Conservation (phyloP, 2,888 invertebrate genomes). For the Tupiocoris notatus region DNA sequence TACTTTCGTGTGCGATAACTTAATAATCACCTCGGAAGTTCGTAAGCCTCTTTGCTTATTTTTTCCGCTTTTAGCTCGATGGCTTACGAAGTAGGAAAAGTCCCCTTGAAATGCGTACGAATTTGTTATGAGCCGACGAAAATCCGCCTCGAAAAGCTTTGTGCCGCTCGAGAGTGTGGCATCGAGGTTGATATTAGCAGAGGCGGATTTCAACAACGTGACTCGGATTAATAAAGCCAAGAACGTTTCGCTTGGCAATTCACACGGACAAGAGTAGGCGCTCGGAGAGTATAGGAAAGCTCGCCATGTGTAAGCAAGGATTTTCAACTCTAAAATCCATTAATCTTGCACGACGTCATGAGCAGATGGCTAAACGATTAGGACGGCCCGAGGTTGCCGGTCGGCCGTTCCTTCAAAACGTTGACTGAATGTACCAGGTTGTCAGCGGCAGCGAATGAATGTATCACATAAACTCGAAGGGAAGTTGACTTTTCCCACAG, state of each 20-base stretch:
- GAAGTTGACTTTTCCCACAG: background rate
- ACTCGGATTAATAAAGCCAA: constrained; percentile 13
- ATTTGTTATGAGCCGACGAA: background rate
- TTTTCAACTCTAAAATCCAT: constrained; percentile 9
- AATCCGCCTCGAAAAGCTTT: background rate
- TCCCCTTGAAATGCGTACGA: too few relatives aligned
- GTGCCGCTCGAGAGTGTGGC: too few relatives aligned
- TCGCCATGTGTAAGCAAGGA: background rate
- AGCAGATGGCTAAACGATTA: constrained; percentile 23
- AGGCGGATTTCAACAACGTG: background rate
- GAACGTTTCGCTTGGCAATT: background rate
- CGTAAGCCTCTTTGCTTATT: too few relatives aligned
- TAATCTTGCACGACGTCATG: constrained; percentile 17
- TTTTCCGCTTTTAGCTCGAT: too few relatives aligned
- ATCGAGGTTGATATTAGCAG: background rate
- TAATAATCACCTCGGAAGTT: too few relatives aligned
- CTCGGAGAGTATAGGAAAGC: background rate
- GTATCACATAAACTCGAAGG: background rate
- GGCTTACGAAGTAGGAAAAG: too few relatives aligned
- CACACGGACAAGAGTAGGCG: background rate
- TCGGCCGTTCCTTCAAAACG: constrained; percentile 1
- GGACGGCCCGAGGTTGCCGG: background rate
- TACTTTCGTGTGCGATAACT: too few relatives aligned
- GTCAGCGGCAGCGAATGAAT: background rate
- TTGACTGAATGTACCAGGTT: background rate